These are phyloP conservation scores for Agapornis canus DNA, from an alignment of 2,797 vertebrate species.

Conservation along the genomic window DNA sequence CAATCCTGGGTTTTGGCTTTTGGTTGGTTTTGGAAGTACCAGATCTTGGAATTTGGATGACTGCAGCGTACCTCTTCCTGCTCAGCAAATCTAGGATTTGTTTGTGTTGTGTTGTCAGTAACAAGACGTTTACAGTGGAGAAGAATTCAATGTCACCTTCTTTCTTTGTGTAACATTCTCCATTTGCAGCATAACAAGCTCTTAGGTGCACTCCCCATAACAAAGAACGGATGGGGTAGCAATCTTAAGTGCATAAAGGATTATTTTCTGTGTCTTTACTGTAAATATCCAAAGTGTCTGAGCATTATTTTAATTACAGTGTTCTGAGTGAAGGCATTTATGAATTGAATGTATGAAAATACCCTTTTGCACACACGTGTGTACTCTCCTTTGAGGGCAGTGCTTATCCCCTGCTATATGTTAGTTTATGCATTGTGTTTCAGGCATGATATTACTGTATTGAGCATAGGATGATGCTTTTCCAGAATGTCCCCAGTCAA, in stretches of 20 bases:
- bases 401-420: background rate
- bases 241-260: background rate
- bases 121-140: background rate
- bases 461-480: background rate
- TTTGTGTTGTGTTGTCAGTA: background rate
- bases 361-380: rapidly evolving
- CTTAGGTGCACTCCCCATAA: background rate
- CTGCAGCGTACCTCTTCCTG: background rate
- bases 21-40: background rate
- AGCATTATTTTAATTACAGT: background rate
- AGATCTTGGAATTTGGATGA: background rate
- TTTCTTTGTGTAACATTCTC: background rate
- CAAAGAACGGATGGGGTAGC: background rate
- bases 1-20: background rate
- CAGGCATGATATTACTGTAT: background rate
- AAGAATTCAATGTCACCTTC: background rate
- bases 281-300: background rate
- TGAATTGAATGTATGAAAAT: background rate
- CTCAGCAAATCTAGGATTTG: background rate
- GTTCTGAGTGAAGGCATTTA: background rate
- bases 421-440: background rate
- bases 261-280: background rate
- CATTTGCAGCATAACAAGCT: background rate
- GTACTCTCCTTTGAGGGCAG: background rate
- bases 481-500: background rate